These are phyloP conservation scores for Schizopygopsis pylzovi DNA, from an alignment of 2,797 vertebrate species.

Conservation along the genomic window DNA sequence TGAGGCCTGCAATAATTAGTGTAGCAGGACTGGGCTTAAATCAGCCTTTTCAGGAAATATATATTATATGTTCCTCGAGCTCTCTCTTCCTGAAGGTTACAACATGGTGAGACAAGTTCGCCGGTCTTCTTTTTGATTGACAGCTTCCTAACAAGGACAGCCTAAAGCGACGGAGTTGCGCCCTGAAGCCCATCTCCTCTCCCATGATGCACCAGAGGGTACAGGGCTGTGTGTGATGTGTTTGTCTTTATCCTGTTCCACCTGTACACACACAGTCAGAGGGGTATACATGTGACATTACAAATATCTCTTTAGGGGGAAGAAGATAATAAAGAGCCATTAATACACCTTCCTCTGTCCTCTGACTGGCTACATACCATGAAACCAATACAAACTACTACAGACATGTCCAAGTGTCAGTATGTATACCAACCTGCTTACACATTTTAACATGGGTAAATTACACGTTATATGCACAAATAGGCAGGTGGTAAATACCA, in stretches of 20 bases:
- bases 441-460: neutral
- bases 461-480: neutral
- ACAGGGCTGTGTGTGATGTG: slow-evolving; percentile 18
- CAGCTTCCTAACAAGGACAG: slow-evolving; percentile 80
- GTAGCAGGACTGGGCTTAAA: slow-evolving; percentile 3
- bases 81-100: slow-evolving; percentile 11
- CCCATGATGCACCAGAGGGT: slow-evolving; percentile 46
- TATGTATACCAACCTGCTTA: neutral
- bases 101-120: slow-evolving; percentile 74
- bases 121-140: slow-evolving; percentile 70
- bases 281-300: slow-evolving; percentile 16
- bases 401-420: neutral
- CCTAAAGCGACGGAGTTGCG: slow-evolving; percentile 72
- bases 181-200: slow-evolving; percentile 29
- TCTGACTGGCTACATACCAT: slow-evolving; percentile 15
- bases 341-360: slow-evolving; percentile 25
- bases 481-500: slow-evolving; percentile 12
- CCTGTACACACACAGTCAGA: slow-evolving; percentile 22
- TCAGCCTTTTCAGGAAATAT: neutral
- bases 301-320: neutral
- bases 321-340: slow-evolving; percentile 19
- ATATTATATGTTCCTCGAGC: neutral
- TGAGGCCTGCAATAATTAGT: neutral
- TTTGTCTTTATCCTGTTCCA: slow-evolving; percentile 30
- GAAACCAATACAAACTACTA: neutral